Percentiles rank a stretch among this genome's conserved stretches.
phyloP scores from a whole-genome alignment of 2,888 invertebrate genomes.

The Dendrolimus houi region DNA sequence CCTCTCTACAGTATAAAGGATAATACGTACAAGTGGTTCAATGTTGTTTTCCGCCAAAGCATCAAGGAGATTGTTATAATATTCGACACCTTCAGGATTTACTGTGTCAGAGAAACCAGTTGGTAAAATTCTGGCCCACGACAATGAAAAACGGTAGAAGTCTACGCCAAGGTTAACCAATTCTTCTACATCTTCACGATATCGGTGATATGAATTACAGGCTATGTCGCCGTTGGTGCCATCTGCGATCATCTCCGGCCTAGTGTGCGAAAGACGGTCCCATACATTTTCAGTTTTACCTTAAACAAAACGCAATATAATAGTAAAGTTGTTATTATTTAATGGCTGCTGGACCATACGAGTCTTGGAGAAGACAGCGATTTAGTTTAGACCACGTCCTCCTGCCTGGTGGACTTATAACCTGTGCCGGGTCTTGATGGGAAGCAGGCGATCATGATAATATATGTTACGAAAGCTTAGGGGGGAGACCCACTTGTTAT shows the following conservation, averaged over 20 bases:
- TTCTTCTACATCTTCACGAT: conserved; percentile 75
- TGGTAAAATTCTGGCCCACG: conserved; percentile 80
- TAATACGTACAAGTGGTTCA: conserved; percentile 71
- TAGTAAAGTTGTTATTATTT: too few relatives aligned
- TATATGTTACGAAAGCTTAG: too few relatives aligned
- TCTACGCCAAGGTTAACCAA: conserved; percentile 70
- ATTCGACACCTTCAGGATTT: conserved; percentile 78
- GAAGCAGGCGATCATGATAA: too few relatives aligned
- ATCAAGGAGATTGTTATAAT: conserved; percentile 80
- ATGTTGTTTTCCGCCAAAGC: conserved; percentile 78
- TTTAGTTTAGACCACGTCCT: too few relatives aligned
- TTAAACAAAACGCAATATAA: conserved; percentile 23
- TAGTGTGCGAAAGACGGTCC: conserved; percentile 72
- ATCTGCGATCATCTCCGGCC: conserved; percentile 77
- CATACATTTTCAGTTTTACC: conserved; percentile 81
- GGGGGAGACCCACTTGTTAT: too few relatives aligned
- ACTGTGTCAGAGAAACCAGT: conserved; percentile 72
- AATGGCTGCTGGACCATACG: conserved; percentile 11
- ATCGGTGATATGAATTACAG: conserved; percentile 82
- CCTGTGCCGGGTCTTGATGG: too few relatives aligned
- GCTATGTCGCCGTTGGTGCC: conserved; percentile 80
- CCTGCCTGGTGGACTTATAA: too few relatives aligned
- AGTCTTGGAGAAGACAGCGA: too few relatives aligned
- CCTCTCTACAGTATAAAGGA: too few relatives aligned
- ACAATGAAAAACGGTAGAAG: conserved; percentile 76